Conservation (phyloP, 2,888 invertebrate species). For the Phrixothrix hirtus region DNA sequence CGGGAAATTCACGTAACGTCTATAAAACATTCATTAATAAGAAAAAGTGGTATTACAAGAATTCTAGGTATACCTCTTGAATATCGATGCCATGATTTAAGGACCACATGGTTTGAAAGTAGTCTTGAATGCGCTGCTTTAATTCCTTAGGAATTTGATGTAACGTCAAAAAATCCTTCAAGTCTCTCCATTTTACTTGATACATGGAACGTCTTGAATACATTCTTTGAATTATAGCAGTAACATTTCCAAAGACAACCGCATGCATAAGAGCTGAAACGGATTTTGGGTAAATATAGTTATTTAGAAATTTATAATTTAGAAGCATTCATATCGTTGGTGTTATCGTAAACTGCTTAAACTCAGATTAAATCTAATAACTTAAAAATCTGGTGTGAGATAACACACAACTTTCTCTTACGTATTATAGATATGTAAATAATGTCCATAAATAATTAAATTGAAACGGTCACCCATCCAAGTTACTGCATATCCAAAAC, state of each 20-base stretch:
- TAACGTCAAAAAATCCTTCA: constrained; percentile 91
- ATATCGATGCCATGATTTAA: constrained; percentile 96
- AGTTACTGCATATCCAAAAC: no score
- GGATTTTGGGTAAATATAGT: no score
- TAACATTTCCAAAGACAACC: constrained; percentile 96
- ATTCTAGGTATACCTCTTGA: constrained; percentile 94
- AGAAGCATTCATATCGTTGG: no score
- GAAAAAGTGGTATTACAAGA: no score
- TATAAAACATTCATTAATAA: constrained; percentile 54
- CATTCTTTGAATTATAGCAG: constrained; percentile 96
- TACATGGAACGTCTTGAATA: constrained; percentile 91
- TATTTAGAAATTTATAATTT: no score
- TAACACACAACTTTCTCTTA: no score
- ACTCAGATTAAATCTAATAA: no score
- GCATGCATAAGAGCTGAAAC: constrained; percentile 95
- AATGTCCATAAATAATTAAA: no score
- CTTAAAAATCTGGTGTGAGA: no score
- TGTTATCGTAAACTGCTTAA: no score
- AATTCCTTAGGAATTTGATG: constrained; percentile 95
- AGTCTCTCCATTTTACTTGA: constrained; percentile 91
- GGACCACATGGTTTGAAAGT: constrained; percentile 98
- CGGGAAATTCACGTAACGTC: constrained; percentile 95
- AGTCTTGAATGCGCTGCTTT: constrained; percentile 95
- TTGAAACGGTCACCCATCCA: no score
- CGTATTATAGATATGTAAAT: no score